Conservation (phyloP, 2,113 vertebrate species). For the Rhinolophus sinicus region DNA sequence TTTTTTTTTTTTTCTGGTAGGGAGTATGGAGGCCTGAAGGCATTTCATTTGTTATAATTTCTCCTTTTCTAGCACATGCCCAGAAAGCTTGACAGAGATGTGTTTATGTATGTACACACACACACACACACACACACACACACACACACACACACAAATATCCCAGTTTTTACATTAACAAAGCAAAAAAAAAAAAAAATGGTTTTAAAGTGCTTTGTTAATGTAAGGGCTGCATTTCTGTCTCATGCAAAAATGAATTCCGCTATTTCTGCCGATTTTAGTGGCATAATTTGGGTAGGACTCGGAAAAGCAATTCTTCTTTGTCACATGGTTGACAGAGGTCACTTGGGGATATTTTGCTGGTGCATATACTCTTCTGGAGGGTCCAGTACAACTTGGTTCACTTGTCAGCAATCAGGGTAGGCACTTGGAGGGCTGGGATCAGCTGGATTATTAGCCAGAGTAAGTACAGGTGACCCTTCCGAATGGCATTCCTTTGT, state of each 20-base stretch:
- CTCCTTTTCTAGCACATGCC: slow-evolving; percentile 44
- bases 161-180: neutral
- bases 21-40: neutral
- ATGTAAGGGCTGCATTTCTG: neutral
- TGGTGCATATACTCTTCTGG: neutral
- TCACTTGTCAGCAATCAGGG: too few species aligned
- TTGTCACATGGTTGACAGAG: neutral
- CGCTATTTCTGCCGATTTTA: neutral
- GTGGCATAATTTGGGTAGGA: neutral
- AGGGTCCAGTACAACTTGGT: neutral
- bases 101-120: neutral
- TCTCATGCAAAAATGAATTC: neutral
- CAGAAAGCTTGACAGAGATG: neutral
- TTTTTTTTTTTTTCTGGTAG: neutral
- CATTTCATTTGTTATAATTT: slow-evolving; percentile 73
- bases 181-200: neutral
- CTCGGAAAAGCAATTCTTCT: neutral
- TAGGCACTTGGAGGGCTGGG: neutral
- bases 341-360: too few species aligned
- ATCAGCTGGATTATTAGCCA: neutral
- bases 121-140: neutral
- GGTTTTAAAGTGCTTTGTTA: neutral
- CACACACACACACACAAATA: neutral
- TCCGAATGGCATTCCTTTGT: neutral
- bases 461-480: too few species aligned